These are phyloP conservation scores for Taphrorychus bicolor DNA, from an alignment of 2,888 invertebrate genomes.

Conservation along the genomic window DNA sequence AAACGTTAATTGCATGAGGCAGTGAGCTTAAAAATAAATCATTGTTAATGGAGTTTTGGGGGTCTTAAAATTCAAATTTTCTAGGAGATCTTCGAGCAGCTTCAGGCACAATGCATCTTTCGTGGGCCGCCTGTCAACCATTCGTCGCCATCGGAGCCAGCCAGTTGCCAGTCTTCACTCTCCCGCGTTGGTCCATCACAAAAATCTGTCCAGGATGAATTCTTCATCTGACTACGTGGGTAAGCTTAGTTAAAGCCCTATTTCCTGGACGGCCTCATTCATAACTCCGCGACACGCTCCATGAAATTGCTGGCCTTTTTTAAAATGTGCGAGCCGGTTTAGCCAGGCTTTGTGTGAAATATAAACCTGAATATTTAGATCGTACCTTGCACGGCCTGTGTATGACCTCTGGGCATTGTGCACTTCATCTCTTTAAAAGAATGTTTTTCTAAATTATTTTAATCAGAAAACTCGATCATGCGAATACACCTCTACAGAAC, in stretches of 20 bases:
- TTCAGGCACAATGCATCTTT: slow-evolving; percentile 95
- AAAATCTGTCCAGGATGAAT: slow-evolving; percentile 74
- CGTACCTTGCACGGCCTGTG: neutral
- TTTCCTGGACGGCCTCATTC: neutral
- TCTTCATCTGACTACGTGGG: slow-evolving; percentile 79
- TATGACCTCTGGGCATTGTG: neutral
- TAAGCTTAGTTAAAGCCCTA: slow-evolving; percentile 58
- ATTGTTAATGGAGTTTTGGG: neutral
- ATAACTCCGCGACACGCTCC: neutral
- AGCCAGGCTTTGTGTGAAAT: neutral
- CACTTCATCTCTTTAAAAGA: neutral
- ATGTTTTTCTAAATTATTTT: neutral
- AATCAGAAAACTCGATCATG: neutral
- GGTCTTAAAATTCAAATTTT: neutral
- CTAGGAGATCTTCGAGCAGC: slow-evolving; percentile 78
- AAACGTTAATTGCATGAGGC: neutral
- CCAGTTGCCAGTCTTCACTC: slow-evolving; percentile 72
- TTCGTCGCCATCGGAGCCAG: slow-evolving; percentile 77
- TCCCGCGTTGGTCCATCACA: slow-evolving; percentile 65
- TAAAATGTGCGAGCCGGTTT: neutral
- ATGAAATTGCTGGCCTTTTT: neutral
- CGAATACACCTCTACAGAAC: neutral
- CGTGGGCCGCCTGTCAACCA: slow-evolving; percentile 88
- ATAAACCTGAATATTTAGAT: neutral
- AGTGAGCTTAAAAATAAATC: neutral